These are phyloP conservation scores for Chionomys nivalis DNA, from an alignment of 2,113 vertebrate genomes.

Conservation along the genomic window DNA sequence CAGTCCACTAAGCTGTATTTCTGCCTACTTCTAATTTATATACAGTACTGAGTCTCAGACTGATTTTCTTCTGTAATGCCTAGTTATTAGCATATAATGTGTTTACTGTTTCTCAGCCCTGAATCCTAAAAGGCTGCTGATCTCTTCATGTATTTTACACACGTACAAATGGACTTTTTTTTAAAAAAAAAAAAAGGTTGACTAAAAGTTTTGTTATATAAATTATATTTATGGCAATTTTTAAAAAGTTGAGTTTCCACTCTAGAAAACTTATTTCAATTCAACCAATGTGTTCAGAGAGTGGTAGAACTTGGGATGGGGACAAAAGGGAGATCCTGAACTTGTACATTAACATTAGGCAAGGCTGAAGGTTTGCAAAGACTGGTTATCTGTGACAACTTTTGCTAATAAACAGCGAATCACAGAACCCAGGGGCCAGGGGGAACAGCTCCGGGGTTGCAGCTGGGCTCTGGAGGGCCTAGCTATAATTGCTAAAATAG, in stretches of 20 bases:
- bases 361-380: not conserved
- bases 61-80: not conserved
- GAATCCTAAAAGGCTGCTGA: not conserved
- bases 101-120: not conserved
- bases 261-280: not conserved
- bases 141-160: not conserved
- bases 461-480: not conserved
- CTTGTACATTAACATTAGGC: not conserved
- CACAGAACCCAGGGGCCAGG: not conserved
- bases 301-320: accelerated
- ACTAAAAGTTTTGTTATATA: not conserved
- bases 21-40: not conserved
- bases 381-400: not conserved
- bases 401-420: not conserved
- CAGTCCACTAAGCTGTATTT: not conserved
- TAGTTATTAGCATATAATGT: not conserved
- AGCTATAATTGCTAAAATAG: not conserved
- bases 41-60: not conserved
- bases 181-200: not conserved
- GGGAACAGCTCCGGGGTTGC: not conserved
- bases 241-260: not conserved
- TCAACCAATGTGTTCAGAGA: not conserved
- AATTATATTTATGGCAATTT: not conserved
- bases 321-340: not conserved
- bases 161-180: not conserved